Conservation (phyloP, 2,113 vertebrate genomes). For the Ctenomys sociabilis region DNA sequence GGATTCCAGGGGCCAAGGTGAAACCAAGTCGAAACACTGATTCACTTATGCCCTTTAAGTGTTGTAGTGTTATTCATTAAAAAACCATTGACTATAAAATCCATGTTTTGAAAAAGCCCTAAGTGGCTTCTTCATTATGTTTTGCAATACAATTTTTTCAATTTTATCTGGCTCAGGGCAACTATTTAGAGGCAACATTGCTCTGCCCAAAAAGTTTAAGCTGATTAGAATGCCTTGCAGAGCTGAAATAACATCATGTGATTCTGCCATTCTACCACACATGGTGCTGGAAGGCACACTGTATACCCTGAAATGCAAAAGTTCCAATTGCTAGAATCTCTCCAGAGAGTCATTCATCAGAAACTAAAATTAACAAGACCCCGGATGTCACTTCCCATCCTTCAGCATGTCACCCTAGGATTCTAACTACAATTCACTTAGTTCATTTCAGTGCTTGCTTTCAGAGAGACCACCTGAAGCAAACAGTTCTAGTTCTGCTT, state of each 20-base stretch:
- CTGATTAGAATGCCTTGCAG: not conserved
- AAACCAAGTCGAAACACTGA: not conserved
- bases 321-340: not conserved
- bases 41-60: not conserved
- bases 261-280: not conserved
- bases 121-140: not conserved
- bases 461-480: not conserved
- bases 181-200: not conserved
- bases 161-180: not conserved
- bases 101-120: slow-evolving; percentile 5
- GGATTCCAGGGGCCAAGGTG: not conserved
- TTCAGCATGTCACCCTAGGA: not conserved
- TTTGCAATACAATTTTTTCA: not conserved
- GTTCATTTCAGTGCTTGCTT: not conserved
- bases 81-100: not conserved
- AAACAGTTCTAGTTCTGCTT: not conserved
- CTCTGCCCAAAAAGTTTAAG: not conserved
- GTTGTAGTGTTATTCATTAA: not conserved
- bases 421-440: not conserved
- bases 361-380: not conserved
- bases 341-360: not conserved
- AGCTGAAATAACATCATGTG: not conserved
- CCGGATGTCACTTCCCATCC: not conserved
- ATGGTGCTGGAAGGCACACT: not conserved
- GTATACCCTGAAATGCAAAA: not conserved